A percentile compares a stretch with the other conserved stretches of the same genome.
phyloP scores from a whole-genome alignment of 2,113 vertebrate species.

The Gopherus evgoodei region DNA sequence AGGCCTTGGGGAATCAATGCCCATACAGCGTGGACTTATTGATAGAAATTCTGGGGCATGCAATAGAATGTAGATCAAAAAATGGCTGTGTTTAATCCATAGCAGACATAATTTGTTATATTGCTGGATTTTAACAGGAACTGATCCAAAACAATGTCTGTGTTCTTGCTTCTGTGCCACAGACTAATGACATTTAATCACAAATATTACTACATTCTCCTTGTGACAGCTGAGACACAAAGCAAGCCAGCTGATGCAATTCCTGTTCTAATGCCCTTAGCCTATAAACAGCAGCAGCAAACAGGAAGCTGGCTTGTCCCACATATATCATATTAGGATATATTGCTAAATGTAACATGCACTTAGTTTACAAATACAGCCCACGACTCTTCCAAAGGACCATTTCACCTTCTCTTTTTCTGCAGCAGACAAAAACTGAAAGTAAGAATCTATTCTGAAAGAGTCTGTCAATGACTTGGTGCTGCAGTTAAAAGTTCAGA shows the following conservation, averaged over 20 bases:
- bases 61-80: conserved; percentile 75
- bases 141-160: conserved; percentile 76
- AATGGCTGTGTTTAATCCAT: conserved; percentile 77
- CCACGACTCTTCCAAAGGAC: conserved; percentile 45
- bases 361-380: neutral
- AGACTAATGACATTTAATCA: conserved; percentile 81
- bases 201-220: conserved; percentile 71
- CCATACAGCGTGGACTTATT: conserved; percentile 79
- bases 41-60: conserved; percentile 79
- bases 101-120: conserved; percentile 77
- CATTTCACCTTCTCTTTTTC: conserved; percentile 57
- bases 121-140: conserved; percentile 80
- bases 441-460: conserved; percentile 55
- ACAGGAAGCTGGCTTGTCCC: conserved; percentile 48
- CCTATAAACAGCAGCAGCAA: conserved; percentile 37
- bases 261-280: conserved; percentile 55
- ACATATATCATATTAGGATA: neutral
- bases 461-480: conserved; percentile 58
- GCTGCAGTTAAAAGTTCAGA: conserved; percentile 72
- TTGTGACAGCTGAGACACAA: conserved; percentile 75
- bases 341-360: neutral
- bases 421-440: conserved; percentile 47
- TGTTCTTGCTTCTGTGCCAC: conserved; percentile 70
- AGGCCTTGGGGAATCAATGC: conserved; percentile 74
- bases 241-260: conserved; percentile 65